Conservation (phyloP, 2,113 vertebrate genomes). For the Dinomys branickii region DNA sequence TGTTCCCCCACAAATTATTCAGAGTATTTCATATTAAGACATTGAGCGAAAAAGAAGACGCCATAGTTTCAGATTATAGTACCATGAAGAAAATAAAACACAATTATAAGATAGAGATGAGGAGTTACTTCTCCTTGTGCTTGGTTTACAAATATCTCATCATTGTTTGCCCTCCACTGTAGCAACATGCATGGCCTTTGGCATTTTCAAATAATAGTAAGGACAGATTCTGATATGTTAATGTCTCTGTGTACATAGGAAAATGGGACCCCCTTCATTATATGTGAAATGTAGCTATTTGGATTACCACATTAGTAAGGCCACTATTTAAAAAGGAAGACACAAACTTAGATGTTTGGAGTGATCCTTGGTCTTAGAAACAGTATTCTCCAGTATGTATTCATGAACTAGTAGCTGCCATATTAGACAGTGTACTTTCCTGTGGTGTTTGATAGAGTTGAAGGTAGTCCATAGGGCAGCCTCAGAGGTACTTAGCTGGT, state of each 20-base stretch:
- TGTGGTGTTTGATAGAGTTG: background rate
- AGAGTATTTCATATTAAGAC: conserved; percentile 15
- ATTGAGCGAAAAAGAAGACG: conserved; percentile 14
- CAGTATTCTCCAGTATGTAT: no score
- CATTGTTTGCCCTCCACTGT: background rate
- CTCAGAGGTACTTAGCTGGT: background rate
- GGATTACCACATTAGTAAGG: background rate
- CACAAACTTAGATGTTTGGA: background rate
- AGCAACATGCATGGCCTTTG: background rate
- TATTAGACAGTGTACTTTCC: background rate
- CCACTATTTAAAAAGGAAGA: background rate
- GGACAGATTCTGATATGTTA: background rate
- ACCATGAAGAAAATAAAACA: background rate
- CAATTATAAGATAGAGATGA: background rate
- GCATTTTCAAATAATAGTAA: background rate
- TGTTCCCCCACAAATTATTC: background rate
- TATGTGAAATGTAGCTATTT: background rate
- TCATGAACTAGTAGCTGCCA: background rate
- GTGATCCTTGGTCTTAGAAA: background rate
- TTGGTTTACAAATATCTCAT: background rate
- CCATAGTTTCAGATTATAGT: background rate
- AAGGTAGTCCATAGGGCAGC: background rate
- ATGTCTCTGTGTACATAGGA: background rate
- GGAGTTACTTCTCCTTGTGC: background rate
- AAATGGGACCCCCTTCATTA: background rate